Percentiles rank a stretch among this genome's conserved stretches.
Evolutionary conservation across 2,113 vertebrate species (phyloP).

Genomic region (Pleuronectes platessa): DNA sequence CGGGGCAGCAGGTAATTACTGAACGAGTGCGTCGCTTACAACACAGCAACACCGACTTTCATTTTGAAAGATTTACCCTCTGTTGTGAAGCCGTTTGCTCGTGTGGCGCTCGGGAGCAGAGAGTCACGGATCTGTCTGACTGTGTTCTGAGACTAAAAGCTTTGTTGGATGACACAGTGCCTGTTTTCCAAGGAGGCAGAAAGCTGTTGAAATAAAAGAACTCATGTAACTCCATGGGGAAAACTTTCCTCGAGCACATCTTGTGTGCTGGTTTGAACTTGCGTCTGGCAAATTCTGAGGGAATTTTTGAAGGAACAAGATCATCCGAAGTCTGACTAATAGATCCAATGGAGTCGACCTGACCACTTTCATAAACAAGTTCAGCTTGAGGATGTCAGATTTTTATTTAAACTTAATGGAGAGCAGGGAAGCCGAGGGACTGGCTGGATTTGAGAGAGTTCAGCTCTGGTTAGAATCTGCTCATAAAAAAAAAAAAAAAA

Average conservation of each 20-base stretch:
- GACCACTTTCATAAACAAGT: conserved; percentile 37
- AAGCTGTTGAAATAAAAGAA: conserved; percentile 30
- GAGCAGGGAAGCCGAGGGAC: conserved; percentile 34
- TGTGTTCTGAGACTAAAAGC: conserved; percentile 37
- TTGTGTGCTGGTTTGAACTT: conserved; percentile 18
- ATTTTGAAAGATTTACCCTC: conserved; percentile 49
- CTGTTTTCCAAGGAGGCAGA: conserved; percentile 20
- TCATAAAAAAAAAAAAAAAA: conserved; percentile 27
- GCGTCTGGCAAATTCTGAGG: conserved; percentile 5
- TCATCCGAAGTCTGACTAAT: conserved; percentile 16
- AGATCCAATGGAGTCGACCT: background rate
- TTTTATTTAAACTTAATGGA: conserved; percentile 23
- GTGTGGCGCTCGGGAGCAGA: conserved; percentile 23
- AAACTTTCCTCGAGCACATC: conserved; percentile 24
- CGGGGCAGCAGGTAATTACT: conserved; percentile 30
- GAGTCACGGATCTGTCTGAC: conserved; percentile 29
- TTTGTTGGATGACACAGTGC: conserved; percentile 25
- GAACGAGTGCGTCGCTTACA: conserved; percentile 22
- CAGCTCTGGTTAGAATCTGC: conserved; percentile 53
- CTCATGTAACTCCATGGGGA: conserved; percentile 31
- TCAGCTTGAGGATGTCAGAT: conserved; percentile 1
- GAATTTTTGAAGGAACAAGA: conserved; percentile 1
- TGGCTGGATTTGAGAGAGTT: conserved; percentile 49
- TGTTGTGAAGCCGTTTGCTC: conserved; percentile 9
- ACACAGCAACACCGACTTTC: conserved; percentile 16